Evolutionary conservation across 30 jellyfish, hydroid and myxozoan genomes (phyloP).

Genomic region (Catostylus mosaicus): DNA sequence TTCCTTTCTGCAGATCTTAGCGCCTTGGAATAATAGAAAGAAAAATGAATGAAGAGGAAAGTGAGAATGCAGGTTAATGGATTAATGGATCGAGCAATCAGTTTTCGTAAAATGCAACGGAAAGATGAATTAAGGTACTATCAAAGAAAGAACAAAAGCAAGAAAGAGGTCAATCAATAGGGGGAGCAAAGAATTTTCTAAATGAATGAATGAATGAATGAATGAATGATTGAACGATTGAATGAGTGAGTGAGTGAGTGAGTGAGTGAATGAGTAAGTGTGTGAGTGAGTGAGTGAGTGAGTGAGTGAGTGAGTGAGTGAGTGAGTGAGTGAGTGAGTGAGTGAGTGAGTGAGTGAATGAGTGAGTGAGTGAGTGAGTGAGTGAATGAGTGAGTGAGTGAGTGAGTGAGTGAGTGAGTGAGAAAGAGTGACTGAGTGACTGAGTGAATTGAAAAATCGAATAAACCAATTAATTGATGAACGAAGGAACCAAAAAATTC

Average conservation of each 20-base stretch:
- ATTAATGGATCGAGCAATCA: background rate
- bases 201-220: background rate
- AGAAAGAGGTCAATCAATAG: background rate
- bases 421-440: background rate
- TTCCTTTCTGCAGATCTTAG: slow-evolving; percentile 91
- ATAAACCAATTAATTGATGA: background rate
- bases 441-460: background rate
- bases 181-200: background rate
- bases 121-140: background rate
- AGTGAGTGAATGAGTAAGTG: background rate
- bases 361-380: no score
- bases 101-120: background rate
- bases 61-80: background rate
- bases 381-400: no score
- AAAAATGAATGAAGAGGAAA: background rate
- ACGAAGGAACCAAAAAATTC: background rate
- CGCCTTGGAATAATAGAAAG: slow-evolving; percentile 54
- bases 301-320: background rate
- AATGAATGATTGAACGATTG: background rate
- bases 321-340: background rate
- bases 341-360: no score
- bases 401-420: background rate
- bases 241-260: background rate
- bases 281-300: background rate
- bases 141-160: background rate